Conservation (phyloP, 2,888 invertebrate species). For the Sphecodes monilicornis region DNA sequence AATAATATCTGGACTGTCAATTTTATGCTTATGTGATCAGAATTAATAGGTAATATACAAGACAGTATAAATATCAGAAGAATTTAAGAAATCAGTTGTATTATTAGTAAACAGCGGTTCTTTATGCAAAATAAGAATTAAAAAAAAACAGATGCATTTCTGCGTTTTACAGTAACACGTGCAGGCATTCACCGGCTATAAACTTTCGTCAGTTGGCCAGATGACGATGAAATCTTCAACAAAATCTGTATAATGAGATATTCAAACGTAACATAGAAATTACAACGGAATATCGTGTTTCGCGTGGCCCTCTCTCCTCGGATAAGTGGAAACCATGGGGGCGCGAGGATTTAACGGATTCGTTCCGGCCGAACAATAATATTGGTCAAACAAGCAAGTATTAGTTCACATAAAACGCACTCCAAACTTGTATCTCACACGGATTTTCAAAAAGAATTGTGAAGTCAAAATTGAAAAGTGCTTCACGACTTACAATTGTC, state of each 20-base stretch:
- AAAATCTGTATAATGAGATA: slow-evolving; percentile 2
- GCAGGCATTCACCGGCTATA: not conserved
- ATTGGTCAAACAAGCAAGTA: not conserved
- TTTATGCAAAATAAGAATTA: too few relatives aligned
- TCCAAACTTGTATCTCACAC: not conserved
- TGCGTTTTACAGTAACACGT: not conserved
- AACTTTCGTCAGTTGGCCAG: not conserved
- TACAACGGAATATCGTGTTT: not conserved
- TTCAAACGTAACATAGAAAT: slow-evolving; percentile 10
- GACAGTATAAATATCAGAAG: too few relatives aligned
- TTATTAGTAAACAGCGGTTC: too few relatives aligned
- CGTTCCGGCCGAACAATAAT: not conserved
- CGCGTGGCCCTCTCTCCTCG: not conserved
- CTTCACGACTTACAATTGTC: too few relatives aligned
- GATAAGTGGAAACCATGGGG: not conserved
- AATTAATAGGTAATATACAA: too few relatives aligned
- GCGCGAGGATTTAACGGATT: not conserved
- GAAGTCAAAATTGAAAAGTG: not conserved
- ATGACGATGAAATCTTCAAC: not conserved
- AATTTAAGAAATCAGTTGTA: too few relatives aligned
- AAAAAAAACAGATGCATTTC: not conserved
- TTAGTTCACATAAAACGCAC: not conserved
- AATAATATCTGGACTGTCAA: not conserved
- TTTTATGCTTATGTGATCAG: too few relatives aligned
- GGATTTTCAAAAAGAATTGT: not conserved